Evolutionary conservation across 64 coral and sea anemone genomes (phyloP), one percentile per base, ranked within the genome.

Genomic region (Pachyseris speciosa): DNA sequence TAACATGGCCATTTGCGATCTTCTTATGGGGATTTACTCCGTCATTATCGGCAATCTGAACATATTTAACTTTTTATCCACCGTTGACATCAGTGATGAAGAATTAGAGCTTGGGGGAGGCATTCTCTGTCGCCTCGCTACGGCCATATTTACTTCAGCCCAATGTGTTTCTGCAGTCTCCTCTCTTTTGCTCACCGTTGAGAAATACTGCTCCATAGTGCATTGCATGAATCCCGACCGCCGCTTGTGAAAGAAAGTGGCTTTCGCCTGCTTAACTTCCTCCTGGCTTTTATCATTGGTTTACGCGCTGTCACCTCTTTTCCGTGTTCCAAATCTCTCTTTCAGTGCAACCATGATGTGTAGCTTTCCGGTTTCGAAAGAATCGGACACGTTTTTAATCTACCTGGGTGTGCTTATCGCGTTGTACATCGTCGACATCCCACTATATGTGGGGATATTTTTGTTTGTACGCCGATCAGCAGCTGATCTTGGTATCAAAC

Each of bases 191-290:
- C 59, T 90, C 1, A 90, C 87, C 22, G 64, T 90, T 15, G 87
- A 90, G 42, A 90, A 90, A 34, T 90, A 72, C n/a, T 48, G 59
- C 25, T 90, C 87, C 1, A 90, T 90, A 33, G 87, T 90, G 0
- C 64, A 90, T 27, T 90, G 87, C n/a, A 90, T 90, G 87, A 75
- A 90, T 40, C 87, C 87, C 5, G 76, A 69, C 30, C 73, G 53
- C 17, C 75, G 76, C 6, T 63, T 90, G 22, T 67, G 40, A 17
- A 74, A 75, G 3, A 64, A 61, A 42, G 26, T 90, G 3, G 75
- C 87, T 13, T 15, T 64, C 1, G 6, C 67, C 3, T 57, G 59
- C 4, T 52, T 90, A 13, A 7, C 69, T 26, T 39, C 67, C 29
- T 90, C 22, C 25, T 90, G 87, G 87, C 8, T 80, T 80, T 25